Conservation (phyloP, 1,140 invertebrate genomes). For the Drosophila baimaii region DNA sequence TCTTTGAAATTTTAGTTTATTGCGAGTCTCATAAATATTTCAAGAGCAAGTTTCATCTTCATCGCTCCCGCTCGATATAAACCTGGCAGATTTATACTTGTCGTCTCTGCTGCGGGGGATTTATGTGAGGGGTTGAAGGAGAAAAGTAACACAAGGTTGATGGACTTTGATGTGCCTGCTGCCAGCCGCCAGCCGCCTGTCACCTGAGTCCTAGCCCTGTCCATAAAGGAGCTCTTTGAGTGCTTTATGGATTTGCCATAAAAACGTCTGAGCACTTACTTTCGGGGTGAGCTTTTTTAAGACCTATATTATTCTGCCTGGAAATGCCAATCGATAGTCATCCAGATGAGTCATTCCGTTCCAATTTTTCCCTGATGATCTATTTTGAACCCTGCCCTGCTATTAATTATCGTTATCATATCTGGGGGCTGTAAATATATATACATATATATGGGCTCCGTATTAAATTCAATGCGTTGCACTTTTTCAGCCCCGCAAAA, state of each 20-base stretch:
- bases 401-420: constrained; percentile 38
- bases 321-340: constrained; percentile 4
- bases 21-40: constrained; percentile 67
- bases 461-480: constrained; percentile 2
- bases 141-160: constrained; percentile 36
- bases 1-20: constrained; percentile 70
- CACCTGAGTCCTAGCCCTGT: constrained; percentile 38
- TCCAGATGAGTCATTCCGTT: constrained; percentile 13
- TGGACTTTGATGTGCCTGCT: constrained; percentile 45
- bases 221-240: constrained; percentile 12
- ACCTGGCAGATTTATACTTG: constrained; percentile 15
- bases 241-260: constrained; percentile 35
- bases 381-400: constrained; percentile 16
- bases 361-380: constrained; percentile 2
- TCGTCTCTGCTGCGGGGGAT: constrained; percentile 7
- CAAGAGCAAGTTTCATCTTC: constrained; percentile 56
- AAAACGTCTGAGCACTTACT: constrained; percentile 4
- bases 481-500: constrained; percentile 4
- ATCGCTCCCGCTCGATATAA: constrained; percentile 42
- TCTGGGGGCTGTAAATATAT: constrained; percentile 14
- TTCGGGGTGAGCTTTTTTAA: constrained; percentile 2
- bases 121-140: constrained; percentile 27
- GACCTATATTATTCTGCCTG: constrained; percentile 6
- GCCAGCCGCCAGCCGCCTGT: constrained; percentile 34
- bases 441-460: too few species aligned